phyloP scores from a whole-genome alignment of 2,797 vertebrate species.

The Morelia viridis region DNA sequence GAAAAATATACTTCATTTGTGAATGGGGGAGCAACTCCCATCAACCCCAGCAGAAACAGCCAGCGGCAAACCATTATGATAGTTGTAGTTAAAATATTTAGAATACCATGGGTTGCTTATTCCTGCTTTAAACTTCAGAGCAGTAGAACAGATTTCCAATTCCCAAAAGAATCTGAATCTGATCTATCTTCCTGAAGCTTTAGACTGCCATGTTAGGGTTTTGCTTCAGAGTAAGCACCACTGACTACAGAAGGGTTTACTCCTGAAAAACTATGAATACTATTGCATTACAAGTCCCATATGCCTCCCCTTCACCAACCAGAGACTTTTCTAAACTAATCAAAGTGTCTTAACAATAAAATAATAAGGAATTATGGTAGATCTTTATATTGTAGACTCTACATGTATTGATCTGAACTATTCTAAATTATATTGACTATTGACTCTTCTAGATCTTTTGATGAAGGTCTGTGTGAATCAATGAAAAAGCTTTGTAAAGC shows the following conservation, averaged over 20 bases:
- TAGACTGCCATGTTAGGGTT: not conserved
- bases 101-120: not conserved
- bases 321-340: not conserved
- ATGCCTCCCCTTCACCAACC: not conserved
- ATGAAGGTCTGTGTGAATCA: not conserved
- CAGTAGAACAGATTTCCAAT: not conserved
- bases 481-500: not conserved
- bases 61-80: not conserved
- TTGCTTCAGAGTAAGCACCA: not conserved
- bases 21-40: not conserved
- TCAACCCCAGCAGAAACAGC: not conserved
- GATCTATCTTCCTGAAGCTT: not conserved
- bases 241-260: not conserved
- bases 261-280: not conserved
- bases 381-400: not conserved
- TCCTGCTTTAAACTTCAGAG: not conserved
- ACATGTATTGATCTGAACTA: not conserved
- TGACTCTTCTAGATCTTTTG: too few relatives aligned
- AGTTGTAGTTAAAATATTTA: not conserved
- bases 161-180: not conserved
- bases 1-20: not conserved
- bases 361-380: not conserved
- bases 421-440: not conserved
- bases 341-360: not conserved
- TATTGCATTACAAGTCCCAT: not conserved